Conservation (phyloP, 64 coral and sea anemone species). For the Stichodactyla helianthus region DNA sequence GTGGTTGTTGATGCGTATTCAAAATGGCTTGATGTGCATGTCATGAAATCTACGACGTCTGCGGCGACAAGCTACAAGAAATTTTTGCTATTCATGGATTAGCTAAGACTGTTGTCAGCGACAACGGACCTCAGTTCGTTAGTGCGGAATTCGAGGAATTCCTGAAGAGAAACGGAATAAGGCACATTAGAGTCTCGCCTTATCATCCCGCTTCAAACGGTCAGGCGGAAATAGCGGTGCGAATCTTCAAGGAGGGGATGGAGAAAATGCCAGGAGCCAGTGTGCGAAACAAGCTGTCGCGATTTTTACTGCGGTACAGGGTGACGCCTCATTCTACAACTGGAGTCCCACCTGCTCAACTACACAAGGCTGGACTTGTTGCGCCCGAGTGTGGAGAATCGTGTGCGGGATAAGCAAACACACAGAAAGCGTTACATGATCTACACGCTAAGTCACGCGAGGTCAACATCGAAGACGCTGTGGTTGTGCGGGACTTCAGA, state of each 20-base stretch:
- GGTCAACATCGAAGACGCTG: slow-evolving; percentile 14
- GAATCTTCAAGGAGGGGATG: slow-evolving; percentile 21
- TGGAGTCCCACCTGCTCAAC: slow-evolving; percentile 31
- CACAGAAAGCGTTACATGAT: slow-evolving; percentile 19
- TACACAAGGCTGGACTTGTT: slow-evolving; percentile 6
- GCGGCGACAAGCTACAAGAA: slow-evolving; percentile 24
- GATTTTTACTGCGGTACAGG: slow-evolving; percentile 27
- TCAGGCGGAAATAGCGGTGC: slow-evolving; percentile 18
- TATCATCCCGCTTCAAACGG: slow-evolving; percentile 47
- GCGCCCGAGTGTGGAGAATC: slow-evolving; percentile 18
- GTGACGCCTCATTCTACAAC: slow-evolving; percentile 42
- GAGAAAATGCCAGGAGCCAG: slow-evolving; percentile 17
- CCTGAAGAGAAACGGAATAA: slow-evolving; percentile 33
- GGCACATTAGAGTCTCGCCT: slow-evolving; percentile 8
- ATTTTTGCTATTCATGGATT: slow-evolving; percentile 20
- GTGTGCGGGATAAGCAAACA: slow-evolving; percentile 7
- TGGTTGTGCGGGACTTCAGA: slow-evolving; percentile 30
- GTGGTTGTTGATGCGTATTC: slow-evolving; percentile 13
- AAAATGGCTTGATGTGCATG: slow-evolving; percentile 30
- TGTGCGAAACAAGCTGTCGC: slow-evolving; percentile 1
- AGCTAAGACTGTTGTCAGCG: slow-evolving; percentile 23
- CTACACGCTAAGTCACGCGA: slow-evolving; percentile 31
- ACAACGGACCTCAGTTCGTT: slow-evolving; percentile 36
- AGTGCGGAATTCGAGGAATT: slow-evolving; percentile 37
- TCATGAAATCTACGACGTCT: slow-evolving; percentile 37